Evolutionary conservation across 2,888 invertebrate genomes (phyloP), one percentile per base, ranked within the genome.

Genomic region (Aporophyla nigra): DNA sequence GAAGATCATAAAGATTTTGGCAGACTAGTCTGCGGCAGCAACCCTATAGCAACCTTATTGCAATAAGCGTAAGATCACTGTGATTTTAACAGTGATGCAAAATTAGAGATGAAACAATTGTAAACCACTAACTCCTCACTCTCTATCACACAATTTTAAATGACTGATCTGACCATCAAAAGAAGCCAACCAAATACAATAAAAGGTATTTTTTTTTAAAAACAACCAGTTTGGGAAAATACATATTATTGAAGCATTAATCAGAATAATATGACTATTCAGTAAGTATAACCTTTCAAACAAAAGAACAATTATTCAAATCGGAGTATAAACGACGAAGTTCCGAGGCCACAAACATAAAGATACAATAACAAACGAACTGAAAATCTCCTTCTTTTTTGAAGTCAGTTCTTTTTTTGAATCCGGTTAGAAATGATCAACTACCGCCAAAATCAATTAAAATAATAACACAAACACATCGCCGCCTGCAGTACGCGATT

Each of bases 401-500:
- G 33, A 33, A 33, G 33, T 33, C 33, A 33, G 33, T 33, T n/a
- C n/a, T n/a, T n/a, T n/a, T n/a, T n/a, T n/a, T n/a, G n/a, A n/a
- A n/a, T n/a, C n/a, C n/a, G n/a, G n/a, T n/a, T n/a, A n/a, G n/a
- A n/a, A 73, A 21, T 14, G 16, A n/a, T 40, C 54, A 33, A 62
- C 16, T 43, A 27, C 27, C 58, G 21, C n/a, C 49, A 62, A 75
- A 84, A 82, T 83, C 78, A 85, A 84, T 86, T 88, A 88, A 89
- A 86, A 87, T 86, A 86, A 78, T 78, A 87, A 82, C 82, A 87
- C 82, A 85, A 86, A 77, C 81, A 87, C 81, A 84, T 83, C 78
- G 77, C 76, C 70, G 73, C 94, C 94, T 94, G 95, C 92, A 93
- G 19, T 61, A 33, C 92, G 93, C 91, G 91, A 94, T 96, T 96